Evolutionary conservation across 2,888 invertebrate genomes (phyloP).

Genomic region (Pyrochroa serraticornis): DNA sequence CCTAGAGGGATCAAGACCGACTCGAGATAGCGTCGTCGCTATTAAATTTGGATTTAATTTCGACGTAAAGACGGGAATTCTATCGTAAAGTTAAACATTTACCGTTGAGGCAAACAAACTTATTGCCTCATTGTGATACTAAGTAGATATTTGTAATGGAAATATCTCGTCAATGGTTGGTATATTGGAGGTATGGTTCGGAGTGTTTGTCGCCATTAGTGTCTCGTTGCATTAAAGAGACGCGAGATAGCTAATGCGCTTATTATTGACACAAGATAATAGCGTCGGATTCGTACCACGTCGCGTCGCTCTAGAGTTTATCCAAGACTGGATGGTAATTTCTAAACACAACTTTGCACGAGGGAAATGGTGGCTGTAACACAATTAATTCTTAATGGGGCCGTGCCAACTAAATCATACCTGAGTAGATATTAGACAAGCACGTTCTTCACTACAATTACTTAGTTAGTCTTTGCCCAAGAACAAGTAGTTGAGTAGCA

Average conservation of each 20-base stretch:
- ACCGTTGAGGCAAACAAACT: conserved; percentile 8
- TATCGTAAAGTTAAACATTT: conserved; percentile 11
- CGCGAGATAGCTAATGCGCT: conserved; percentile 23
- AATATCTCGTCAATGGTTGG: conserved; percentile 17
- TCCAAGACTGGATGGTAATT: conserved; percentile 8
- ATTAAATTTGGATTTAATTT: background rate
- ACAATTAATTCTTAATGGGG: too few species aligned
- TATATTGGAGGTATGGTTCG: conserved; percentile 19
- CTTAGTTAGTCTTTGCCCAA: too few species aligned
- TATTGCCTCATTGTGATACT: conserved; percentile 9
- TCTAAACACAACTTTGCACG: conserved; percentile 8
- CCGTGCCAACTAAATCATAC: too few species aligned
- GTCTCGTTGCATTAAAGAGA: conserved; percentile 19
- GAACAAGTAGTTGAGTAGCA: too few species aligned
- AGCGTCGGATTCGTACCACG: conserved; percentile 16
- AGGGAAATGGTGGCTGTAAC: too few species aligned
- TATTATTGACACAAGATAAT: conserved; percentile 27
- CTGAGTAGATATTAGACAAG: too few species aligned
- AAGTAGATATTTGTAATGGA: conserved; percentile 21
- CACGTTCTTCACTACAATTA: too few species aligned
- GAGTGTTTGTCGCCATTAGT: conserved; percentile 24
- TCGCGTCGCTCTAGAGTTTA: conserved; percentile 12
- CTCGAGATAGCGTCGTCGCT: too few species aligned
- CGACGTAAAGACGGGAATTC: background rate
- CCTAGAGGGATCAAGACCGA: too few species aligned